phyloP scores from a whole-genome alignment of 2,888 invertebrate species.

The Nemotelus nigrinus region DNA sequence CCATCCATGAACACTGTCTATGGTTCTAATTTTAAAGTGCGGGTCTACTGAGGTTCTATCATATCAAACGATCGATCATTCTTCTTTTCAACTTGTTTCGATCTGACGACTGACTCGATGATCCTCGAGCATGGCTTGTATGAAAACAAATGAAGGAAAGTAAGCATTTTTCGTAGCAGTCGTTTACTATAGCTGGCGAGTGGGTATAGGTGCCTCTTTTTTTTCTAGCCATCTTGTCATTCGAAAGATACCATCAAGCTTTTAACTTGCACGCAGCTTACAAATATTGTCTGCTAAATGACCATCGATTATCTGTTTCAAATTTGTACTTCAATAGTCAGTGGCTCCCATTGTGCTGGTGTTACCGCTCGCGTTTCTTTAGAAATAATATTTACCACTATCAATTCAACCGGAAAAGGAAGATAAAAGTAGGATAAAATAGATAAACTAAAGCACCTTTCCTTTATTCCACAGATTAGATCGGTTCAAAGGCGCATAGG shows the following conservation, averaged over 20 bases:
- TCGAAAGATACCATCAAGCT: conserved; percentile 23
- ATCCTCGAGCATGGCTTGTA: conserved; percentile 37
- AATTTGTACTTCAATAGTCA: conserved; percentile 30
- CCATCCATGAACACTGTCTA: no score
- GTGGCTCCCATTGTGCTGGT: not conserved
- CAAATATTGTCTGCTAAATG: conserved; percentile 26
- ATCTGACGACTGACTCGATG: conserved; percentile 39
- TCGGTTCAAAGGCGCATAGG: no score
- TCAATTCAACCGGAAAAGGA: no score
- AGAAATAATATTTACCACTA: no score
- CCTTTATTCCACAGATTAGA: no score
- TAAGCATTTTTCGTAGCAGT: not conserved
- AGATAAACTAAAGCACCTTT: no score
- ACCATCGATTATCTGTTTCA: conserved; percentile 26
- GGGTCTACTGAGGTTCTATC: not conserved
- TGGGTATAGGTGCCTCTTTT: not conserved
- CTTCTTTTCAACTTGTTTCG: conserved; percentile 40
- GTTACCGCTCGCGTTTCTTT: not conserved
- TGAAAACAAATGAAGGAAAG: conserved; percentile 41
- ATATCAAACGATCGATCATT: conserved; percentile 17
- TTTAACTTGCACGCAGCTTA: conserved; percentile 22
- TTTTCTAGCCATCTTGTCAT: conserved; percentile 19
- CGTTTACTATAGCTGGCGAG: not conserved
- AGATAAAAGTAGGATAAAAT: no score
- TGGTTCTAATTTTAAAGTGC: no score